A percentile compares a stretch with the other conserved stretches of the same genome.
Evolutionary conservation across 1,140 invertebrate genomes (phyloP).

Genomic region (Lepidotrigona ventralis): DNA sequence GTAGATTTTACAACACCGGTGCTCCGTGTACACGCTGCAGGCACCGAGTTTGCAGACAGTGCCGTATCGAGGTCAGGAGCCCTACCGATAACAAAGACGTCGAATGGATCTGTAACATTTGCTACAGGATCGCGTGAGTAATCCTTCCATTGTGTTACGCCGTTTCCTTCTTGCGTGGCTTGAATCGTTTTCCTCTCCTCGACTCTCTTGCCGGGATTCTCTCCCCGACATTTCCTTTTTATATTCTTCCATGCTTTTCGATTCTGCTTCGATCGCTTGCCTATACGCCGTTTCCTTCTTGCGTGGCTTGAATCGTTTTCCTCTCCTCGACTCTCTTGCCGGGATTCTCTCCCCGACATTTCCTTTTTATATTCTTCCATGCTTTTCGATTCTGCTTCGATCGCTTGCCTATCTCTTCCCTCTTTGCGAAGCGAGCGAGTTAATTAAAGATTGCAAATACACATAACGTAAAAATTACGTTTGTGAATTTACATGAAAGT

Average conservation of each 20-base stretch:
- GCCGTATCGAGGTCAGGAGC: slow-evolving; percentile 82
- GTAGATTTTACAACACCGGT: slow-evolving; percentile 88
- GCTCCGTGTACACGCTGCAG: slow-evolving; percentile 86
- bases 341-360: not conserved
- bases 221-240: not conserved
- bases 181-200: too few relatives aligned
- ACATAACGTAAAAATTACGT: too few relatives aligned
- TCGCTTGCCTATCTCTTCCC: not conserved
- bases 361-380: not conserved
- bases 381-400: not conserved
- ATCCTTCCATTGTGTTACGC: not conserved
- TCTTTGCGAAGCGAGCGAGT: not conserved
- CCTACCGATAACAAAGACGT: slow-evolving; percentile 75
- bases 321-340: too few relatives aligned
- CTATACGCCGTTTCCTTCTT: slow-evolving; percentile 7
- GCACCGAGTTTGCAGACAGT: slow-evolving; percentile 87
- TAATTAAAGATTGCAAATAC: not conserved
- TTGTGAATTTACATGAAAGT: too few relatives aligned
- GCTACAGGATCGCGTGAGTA: slow-evolving; percentile 88
- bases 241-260: not conserved
- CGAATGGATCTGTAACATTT: slow-evolving; percentile 88
- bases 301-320: too few relatives aligned
- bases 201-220: not conserved
- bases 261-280: not conserved
- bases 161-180: not conserved